These are phyloP conservation scores for Dendrophyllia cribrosa DNA, from an alignment of 64 coral and sea anemone species.

Conservation along the genomic window DNA sequence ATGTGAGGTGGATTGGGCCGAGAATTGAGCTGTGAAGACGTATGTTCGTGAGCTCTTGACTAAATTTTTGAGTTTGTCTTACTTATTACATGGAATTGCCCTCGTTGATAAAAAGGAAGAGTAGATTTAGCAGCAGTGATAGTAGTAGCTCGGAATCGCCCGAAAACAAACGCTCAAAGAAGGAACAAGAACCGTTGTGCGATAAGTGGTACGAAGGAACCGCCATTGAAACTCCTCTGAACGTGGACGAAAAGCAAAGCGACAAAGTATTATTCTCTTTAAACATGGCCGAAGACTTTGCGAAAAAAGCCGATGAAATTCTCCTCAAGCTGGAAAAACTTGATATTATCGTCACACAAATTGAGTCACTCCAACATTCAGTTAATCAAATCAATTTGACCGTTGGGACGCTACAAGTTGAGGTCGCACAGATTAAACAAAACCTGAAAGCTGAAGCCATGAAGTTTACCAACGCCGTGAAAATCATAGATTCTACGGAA, in stretches of 20 bases:
- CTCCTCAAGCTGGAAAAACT: not conserved
- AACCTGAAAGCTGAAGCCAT: too few relatives aligned
- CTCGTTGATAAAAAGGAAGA: not conserved
- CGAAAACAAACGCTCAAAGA: not conserved
- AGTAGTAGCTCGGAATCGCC: not conserved
- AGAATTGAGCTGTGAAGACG: not conserved
- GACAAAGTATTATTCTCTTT: not conserved
- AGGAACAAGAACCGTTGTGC: not conserved
- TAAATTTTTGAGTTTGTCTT: not conserved
- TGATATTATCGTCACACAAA: not conserved
- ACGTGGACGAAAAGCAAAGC: not conserved
- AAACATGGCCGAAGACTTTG: not conserved
- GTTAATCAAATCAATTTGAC: not conserved
- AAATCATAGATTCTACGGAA: not conserved
- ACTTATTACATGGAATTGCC: not conserved
- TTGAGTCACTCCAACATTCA: not conserved
- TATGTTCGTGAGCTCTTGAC: not conserved
- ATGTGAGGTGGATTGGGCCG: not conserved
- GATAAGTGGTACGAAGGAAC: too few relatives aligned
- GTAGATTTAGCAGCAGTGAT: not conserved
- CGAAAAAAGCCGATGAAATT: not conserved
- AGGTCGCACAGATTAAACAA: too few relatives aligned
- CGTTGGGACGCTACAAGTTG: too few relatives aligned
- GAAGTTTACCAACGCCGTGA: not conserved
- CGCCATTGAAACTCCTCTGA: not conserved